Conservation (phyloP, 35 echinoderm and acorn worm genomes). For the Hemicentrotus pulcherrimus region DNA sequence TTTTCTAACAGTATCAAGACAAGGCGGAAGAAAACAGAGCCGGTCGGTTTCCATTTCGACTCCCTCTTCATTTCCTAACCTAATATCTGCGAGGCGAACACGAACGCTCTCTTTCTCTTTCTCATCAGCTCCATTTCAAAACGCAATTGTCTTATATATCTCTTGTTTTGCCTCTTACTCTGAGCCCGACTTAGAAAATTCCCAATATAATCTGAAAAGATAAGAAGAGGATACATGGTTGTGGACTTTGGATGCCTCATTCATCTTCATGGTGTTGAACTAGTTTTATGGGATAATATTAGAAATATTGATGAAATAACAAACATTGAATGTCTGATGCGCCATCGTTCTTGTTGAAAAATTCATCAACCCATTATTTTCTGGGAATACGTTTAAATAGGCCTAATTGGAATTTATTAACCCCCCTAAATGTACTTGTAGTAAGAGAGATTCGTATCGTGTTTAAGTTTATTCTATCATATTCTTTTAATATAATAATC, state of each 20-base stretch:
- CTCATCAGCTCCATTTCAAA: not conserved
- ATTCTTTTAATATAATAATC: no score
- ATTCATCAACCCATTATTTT: no score
- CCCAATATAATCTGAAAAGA: not conserved
- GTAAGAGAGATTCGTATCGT: no score
- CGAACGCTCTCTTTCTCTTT: not conserved
- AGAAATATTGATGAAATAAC: no score
- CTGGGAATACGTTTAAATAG: no score
- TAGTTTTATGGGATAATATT: not conserved
- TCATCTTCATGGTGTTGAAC: not conserved
- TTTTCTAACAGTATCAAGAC: not conserved
- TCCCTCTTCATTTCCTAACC: slow-evolving; percentile 5
- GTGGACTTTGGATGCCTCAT: not conserved
- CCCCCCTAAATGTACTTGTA: no score
- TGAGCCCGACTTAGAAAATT: not conserved
- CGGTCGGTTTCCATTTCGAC: slow-evolving; percentile 33
- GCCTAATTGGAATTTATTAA: no score
- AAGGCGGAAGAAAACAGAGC: not conserved
- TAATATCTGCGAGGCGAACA: slow-evolving; percentile 40
- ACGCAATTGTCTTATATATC: not conserved
- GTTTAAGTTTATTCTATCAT: no score
- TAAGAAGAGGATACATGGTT: not conserved
- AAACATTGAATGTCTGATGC: no score
- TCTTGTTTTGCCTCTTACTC: not conserved
- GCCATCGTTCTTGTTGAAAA: no score